Evolutionary conservation across 1,140 invertebrate species (phyloP).

Genomic region (Thalassaphorura encarpata): DNA sequence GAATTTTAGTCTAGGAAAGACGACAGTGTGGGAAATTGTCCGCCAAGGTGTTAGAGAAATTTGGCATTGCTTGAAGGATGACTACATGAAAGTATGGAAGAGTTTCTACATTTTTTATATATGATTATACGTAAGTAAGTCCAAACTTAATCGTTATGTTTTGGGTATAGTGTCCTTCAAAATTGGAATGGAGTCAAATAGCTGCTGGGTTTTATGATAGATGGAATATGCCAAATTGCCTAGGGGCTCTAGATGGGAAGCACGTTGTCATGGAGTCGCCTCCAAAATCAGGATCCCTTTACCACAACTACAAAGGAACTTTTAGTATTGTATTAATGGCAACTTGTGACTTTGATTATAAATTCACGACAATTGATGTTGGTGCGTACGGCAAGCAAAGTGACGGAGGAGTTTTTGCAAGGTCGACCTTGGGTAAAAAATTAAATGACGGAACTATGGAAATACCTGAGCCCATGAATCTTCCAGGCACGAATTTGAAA

Average conservation of each 20-base stretch:
- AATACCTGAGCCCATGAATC: constrained; percentile 21
- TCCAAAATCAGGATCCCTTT: constrained; percentile 31
- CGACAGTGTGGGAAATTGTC: constrained; percentile 13
- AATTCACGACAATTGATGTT: constrained; percentile 31
- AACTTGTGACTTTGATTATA: constrained; percentile 27
- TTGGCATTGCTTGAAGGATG: constrained; percentile 1
- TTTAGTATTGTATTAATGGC: constrained; percentile 28
- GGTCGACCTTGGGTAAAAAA: constrained; percentile 20
- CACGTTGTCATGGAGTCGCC: constrained; percentile 34
- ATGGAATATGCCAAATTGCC: constrained; percentile 33
- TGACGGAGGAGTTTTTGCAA: constrained; percentile 30
- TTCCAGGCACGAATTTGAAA: constrained; percentile 11
- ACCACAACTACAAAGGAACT: constrained; percentile 37
- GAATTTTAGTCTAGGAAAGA: constrained; percentile 16
- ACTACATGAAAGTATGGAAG: constrained; percentile 15
- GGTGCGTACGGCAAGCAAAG: constrained; percentile 28
- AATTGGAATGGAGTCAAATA: constrained; percentile 9
- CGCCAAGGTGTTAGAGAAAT: background rate
- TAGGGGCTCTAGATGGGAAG: constrained; percentile 37
- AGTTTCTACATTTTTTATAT: too few species aligned
- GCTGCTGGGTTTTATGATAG: constrained; percentile 8
- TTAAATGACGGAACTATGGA: constrained; percentile 18
- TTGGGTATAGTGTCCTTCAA: constrained; percentile 6
- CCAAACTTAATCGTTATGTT: background rate
- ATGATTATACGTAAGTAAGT: background rate